Conservation (phyloP, 2,888 invertebrate genomes). For the Nineta flava region DNA sequence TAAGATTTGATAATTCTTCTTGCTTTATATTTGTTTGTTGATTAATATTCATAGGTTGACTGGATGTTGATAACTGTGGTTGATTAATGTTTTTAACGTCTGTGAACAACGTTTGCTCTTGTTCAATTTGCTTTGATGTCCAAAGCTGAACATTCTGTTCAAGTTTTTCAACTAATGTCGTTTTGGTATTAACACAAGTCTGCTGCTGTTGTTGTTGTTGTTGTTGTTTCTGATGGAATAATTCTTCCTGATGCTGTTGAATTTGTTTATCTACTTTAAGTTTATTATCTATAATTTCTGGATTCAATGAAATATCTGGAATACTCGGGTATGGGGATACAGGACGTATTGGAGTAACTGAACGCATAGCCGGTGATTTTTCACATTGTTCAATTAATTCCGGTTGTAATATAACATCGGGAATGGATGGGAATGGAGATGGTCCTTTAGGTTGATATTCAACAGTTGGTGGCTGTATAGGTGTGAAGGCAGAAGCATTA, state of each 20-base stretch:
- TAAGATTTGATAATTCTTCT: no score
- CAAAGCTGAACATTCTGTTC: no score
- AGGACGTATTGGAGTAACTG: constrained; percentile 10
- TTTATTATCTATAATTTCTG: constrained; percentile 10
- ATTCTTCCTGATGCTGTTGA: not conserved
- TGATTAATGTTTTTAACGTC: no score
- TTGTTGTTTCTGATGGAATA: no score
- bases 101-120: no score
- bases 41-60: no score
- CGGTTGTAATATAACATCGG: constrained; percentile 16
- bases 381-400: constrained; percentile 17
- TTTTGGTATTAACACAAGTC: no score
- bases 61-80: no score
- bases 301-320: constrained; percentile 20
- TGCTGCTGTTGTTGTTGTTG: no score
- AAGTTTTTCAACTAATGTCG: no score
- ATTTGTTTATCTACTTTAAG: not conserved
- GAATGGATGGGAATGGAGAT: constrained; percentile 20
- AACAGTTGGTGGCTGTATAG: not conserved
- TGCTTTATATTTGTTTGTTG: no score
- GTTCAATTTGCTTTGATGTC: no score
- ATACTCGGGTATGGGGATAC: constrained; percentile 23
- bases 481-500: constrained; percentile 1
- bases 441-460: not conserved
- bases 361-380: constrained; percentile 3